Evolutionary conservation across 2,797 vertebrate species (phyloP), one percentile per base, ranked within the genome.

Genomic region (Myotis findleyi): DNA sequence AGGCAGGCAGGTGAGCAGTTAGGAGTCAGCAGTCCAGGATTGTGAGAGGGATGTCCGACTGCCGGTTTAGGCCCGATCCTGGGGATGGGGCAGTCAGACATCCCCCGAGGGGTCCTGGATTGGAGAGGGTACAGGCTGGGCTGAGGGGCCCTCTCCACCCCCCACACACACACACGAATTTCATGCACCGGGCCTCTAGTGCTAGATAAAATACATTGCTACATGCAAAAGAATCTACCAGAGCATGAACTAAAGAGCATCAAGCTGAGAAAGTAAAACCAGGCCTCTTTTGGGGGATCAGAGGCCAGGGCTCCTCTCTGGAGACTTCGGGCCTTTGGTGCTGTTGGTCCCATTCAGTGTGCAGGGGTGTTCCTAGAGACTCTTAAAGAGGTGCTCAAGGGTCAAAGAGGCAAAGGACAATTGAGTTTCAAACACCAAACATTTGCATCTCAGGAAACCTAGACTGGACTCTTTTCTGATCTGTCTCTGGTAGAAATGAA

Each of bases 141-240:
- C 44, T 47, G 44, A 11, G 44, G 44, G 44, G 44, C 12, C 10
- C 44, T 11, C 9, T n/a, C n/a, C n/a, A n/a, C n/a, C n/a, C n/a
- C n/a, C n/a, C n/a, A n/a, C n/a, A n/a, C 44, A 2, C 11, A 0
- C 2, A 0, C 44, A 12, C 0, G 0, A 47, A 47, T 47, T 47
- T 47, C 1, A 3, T 47, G 47, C 47, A 47, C 47, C 47, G 3
- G 47, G 47, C 12, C 47, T 47, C 47, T 47, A 47, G 47, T 14
- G 59, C 13, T 73, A 27, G 5, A 64, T 81, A 44, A 62, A 83
- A 75, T 18, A 16, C 38, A 57, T 64, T 44, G 41, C 10, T 55
- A 6, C 1, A n/a, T 55, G 47, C 7, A 18, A 55, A 79, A 93
- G 36, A 62, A 23, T 25, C 20, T 66, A 38, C 44, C n/a, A 53